Evolutionary conservation across 2,797 vertebrate species (phyloP).

Genomic region (Sebastes variabilis): DNA sequence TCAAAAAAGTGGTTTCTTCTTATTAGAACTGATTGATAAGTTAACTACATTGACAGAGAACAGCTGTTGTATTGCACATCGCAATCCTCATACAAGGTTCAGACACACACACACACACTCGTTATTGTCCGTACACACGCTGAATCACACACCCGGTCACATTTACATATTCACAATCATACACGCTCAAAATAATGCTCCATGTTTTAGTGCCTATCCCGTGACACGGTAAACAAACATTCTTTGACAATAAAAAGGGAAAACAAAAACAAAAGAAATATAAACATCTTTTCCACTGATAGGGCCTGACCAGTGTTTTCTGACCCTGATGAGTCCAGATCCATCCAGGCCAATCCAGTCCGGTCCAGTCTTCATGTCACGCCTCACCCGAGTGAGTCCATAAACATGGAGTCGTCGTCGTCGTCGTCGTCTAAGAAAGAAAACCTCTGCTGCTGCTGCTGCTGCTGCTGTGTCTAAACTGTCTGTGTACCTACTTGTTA

Average conservation of each 20-base stretch:
- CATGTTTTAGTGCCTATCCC: slow-evolving; percentile 68
- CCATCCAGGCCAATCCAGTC: slow-evolving; percentile 57
- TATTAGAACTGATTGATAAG: slow-evolving; percentile 61
- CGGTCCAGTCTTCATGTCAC: slow-evolving; percentile 55
- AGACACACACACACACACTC: not conserved
- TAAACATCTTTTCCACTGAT: slow-evolving; percentile 72
- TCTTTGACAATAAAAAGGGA: slow-evolving; percentile 54
- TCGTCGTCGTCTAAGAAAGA: slow-evolving; percentile 1
- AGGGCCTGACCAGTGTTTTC: slow-evolving; percentile 58
- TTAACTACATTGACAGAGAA: slow-evolving; percentile 70
- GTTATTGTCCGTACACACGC: slow-evolving; percentile 8
- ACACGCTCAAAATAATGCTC: slow-evolving; percentile 48
- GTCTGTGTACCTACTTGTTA: slow-evolving; percentile 56
- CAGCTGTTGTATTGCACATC: slow-evolving; percentile 74
- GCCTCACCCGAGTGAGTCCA: slow-evolving; percentile 67
- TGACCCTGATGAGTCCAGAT: slow-evolving; percentile 72
- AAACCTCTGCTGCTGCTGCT: not conserved
- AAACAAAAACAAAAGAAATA: slow-evolving; percentile 61
- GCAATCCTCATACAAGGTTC: slow-evolving; percentile 46
- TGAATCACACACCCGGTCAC: slow-evolving; percentile 10
- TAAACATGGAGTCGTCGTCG: slow-evolving; percentile 35
- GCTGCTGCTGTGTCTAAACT: slow-evolving; percentile 27
- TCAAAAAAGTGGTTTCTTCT: slow-evolving; percentile 71
- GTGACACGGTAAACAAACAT: slow-evolving; percentile 75
- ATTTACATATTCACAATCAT: slow-evolving; percentile 50